Base-by-base conservation (phyloP, 2,888 invertebrate species). In the Pterostichus niger region DNA sequence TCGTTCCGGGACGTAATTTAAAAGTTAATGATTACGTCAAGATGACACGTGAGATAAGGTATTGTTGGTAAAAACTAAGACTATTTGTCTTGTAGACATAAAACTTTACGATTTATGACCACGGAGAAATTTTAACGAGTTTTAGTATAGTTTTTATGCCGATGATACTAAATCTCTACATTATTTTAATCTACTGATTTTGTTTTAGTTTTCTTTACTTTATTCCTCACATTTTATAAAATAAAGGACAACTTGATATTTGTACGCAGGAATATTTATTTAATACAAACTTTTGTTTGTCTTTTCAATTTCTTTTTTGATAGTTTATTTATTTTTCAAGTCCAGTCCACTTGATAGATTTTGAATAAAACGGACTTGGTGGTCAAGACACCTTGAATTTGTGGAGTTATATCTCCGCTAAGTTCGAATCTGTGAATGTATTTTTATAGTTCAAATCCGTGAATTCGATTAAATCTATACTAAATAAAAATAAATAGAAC, bases 11-110 rank as follows among this genome's bases (percentile, higher is more conserved):
- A n/a, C 0, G 64, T 64, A 35, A 64, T 35, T 64, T 64, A 13
- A 64, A 64, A 64, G 64, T 64, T 64, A 64, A 64, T 64, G 64
- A 64, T 64, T 64, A 33, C 33, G 64, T 64, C 35, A 59, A 64
- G 33, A 64, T 6, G 64, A 35, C 33, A 64, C 64, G 33, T 10
- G 13, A 64, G n/a, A 13, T 17, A 56, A 56, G 9, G 52, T 1
- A 52, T 52, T 52, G 52, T 52, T 5, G 52, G 24, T 10, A 56
- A 56, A 17, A 56, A 17, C 6, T 17, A 56, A 52, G n/a, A 56
- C 24, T 56, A 56, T 35, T 64, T 64, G 64, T 64, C 64, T 35
- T 64, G 33, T 0, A 11, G 31, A 13, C 33, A 33, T 64, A 64
- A 64, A 40, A 64, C 33, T 64, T 64, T 64, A 64, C 33, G n/a